Percentiles rank a stretch among this genome's conserved stretches.
Conservation (phyloP, 2,888 invertebrate genomes). For the Epistrophe eligans region DNA sequence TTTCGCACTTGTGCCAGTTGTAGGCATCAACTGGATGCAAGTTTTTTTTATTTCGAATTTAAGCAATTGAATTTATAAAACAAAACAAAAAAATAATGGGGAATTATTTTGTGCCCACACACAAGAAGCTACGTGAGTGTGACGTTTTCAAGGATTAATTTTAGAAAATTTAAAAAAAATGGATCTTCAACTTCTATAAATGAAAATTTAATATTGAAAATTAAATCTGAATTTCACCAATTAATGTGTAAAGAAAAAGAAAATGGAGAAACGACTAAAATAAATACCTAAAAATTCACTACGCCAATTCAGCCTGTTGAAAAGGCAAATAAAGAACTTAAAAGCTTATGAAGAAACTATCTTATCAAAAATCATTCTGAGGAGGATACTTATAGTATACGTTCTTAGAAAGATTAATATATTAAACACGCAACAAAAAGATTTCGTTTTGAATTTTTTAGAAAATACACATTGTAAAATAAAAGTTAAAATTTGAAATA, state of each 20-base stretch:
- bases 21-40: constrained; percentile 14
- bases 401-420: no score
- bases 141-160: constrained; percentile 50
- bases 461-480: no score
- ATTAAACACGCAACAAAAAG: no score
- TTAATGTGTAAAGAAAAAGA: not conserved
- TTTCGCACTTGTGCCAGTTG: constrained; percentile 28
- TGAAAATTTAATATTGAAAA: constrained; percentile 1
- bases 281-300: not conserved
- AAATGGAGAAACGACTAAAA: not conserved
- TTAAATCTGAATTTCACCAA: constrained; percentile 36
- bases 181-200: not conserved
- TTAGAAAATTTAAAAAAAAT: constrained; percentile 44
- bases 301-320: no score
- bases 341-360: no score
- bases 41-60: constrained; percentile 34
- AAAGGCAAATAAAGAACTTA: no score
- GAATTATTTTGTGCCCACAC: not conserved
- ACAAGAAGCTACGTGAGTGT: constrained; percentile 3
- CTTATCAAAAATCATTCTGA: no score
- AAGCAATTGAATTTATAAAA: constrained; percentile 44
- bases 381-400: no score
- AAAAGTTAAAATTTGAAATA: no score
- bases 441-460: no score
- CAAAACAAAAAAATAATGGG: not conserved